phyloP scores from a whole-genome alignment of 2,888 invertebrate genomes.

The Tipula lateralis region DNA sequence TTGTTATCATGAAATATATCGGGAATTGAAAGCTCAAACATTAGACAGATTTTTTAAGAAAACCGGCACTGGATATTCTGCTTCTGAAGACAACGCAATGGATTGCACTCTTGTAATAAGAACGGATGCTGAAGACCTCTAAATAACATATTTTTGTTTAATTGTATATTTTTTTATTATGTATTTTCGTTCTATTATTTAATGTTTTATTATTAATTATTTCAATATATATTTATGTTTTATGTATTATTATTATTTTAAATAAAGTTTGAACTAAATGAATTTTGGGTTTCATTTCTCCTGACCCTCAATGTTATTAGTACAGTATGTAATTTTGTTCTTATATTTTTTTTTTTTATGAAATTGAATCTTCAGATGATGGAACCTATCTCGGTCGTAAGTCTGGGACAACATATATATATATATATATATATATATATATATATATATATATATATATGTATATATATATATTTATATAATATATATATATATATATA shows the following conservation, averaged over 20 bases:
- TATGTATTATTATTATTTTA: slow-evolving; percentile 26
- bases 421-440: too few species aligned
- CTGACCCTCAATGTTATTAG: too few species aligned
- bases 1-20: slow-evolving; percentile 26
- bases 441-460: too few species aligned
- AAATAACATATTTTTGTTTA: slow-evolving; percentile 26
- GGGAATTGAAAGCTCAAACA: slow-evolving; percentile 27
- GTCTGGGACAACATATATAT: too few species aligned
- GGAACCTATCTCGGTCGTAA: too few species aligned
- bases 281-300: too few species aligned
- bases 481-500: too few species aligned
- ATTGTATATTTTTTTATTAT: slow-evolving; percentile 26
- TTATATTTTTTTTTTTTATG: too few species aligned
- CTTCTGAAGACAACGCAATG: slow-evolving; percentile 28
- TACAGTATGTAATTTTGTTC: too few species aligned
- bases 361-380: too few species aligned
- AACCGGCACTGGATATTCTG: slow-evolving; percentile 24
- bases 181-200: not conserved
- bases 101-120: slow-evolving; percentile 28
- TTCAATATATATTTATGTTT: slow-evolving; percentile 14
- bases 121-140: slow-evolving; percentile 24
- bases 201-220: slow-evolving; percentile 20
- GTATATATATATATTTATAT: too few species aligned
- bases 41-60: slow-evolving; percentile 28
- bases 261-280: not conserved